Evolutionary conservation across 1,140 invertebrate genomes (phyloP).

Genomic region (Drosophila truncata): DNA sequence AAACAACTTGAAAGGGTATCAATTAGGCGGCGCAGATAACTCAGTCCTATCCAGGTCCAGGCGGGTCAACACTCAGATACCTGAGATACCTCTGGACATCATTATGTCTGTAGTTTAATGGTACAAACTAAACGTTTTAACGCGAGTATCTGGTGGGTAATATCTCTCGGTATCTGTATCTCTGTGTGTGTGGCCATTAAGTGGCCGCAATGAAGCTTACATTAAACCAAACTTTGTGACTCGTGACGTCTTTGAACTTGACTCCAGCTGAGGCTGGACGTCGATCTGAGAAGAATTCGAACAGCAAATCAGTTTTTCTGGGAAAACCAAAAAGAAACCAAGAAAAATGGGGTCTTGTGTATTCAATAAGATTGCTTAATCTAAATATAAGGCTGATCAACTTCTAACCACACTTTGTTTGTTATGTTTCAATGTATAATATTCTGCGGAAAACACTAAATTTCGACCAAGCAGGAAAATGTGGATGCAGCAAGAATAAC

Average conservation of each 20-base stretch:
- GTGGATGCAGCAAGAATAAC: conserved; percentile 38
- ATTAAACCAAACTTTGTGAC: conserved; percentile 65
- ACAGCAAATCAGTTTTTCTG: conserved; percentile 5
- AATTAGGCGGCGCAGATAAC: not conserved
- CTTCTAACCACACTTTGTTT: conserved; percentile 50
- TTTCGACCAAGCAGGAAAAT: conserved; percentile 41
- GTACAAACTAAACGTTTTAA: conserved; percentile 70
- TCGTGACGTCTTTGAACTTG: conserved; percentile 78
- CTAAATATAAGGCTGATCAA: conserved; percentile 51
- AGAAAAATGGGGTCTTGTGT: conserved; percentile 21
- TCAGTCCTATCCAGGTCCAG: not conserved
- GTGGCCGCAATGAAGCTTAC: conserved; percentile 48
- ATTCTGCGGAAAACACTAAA: conserved; percentile 70
- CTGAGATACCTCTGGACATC: conserved; percentile 14
- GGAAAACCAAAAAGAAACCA: not conserved
- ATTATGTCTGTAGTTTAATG: conserved; percentile 65
- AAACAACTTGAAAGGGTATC: conserved; percentile 21
- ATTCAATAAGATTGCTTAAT: conserved; percentile 36
- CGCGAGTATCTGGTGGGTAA: conserved; percentile 26
- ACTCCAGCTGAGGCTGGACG: conserved; percentile 27
- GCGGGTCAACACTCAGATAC: conserved; percentile 39
- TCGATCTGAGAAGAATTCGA: not conserved
- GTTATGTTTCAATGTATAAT: conserved; percentile 70
- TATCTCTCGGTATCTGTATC: conserved; percentile 17
- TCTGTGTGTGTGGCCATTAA: conserved; percentile 55